A percentile compares a stretch with the other conserved stretches of the same genome.
These are phyloP conservation scores for Agrilus planipennis DNA, from an alignment of 1,140 invertebrate genomes.

Conservation along the genomic window DNA sequence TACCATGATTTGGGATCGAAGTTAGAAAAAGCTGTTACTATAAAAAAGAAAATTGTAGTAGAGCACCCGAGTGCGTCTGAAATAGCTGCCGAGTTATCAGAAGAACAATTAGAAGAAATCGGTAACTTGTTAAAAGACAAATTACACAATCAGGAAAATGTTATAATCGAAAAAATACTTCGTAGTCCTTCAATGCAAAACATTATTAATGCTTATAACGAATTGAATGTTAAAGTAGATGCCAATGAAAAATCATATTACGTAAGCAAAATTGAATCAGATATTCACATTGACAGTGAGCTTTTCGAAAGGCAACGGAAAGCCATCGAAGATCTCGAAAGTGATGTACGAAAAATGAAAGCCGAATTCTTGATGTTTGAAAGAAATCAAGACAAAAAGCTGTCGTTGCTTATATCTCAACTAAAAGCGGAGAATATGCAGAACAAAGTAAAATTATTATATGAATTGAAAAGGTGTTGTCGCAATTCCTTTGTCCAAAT, in stretches of 20 bases:
- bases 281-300: constrained; percentile 7
- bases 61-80: too few relatives aligned
- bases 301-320: constrained; percentile 16
- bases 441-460: constrained; percentile 4
- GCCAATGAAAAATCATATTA: too few relatives aligned
- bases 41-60: constrained; percentile 10
- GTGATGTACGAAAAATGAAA: constrained; percentile 36
- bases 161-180: constrained; percentile 30
- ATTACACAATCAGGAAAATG: constrained; percentile 17
- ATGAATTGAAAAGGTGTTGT: constrained; percentile 18
- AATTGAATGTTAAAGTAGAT: background rate
- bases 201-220: constrained; percentile 16
- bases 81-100: constrained; percentile 20
- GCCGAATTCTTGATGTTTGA: constrained; percentile 30
- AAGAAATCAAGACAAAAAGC: constrained; percentile 24
- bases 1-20: background rate
- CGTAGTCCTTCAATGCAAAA: constrained; percentile 25
- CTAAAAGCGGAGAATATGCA: background rate
- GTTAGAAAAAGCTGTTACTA: constrained; percentile 12
- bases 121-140: constrained; percentile 24
- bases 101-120: constrained; percentile 32
- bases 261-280: too few relatives aligned
- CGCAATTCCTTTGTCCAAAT: constrained; percentile 20
- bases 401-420: background rate
- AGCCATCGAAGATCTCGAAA: constrained; percentile 31